These are phyloP conservation scores for Epicauta chinensis DNA, from an alignment of 1,140 invertebrate genomes.

Conservation along the genomic window DNA sequence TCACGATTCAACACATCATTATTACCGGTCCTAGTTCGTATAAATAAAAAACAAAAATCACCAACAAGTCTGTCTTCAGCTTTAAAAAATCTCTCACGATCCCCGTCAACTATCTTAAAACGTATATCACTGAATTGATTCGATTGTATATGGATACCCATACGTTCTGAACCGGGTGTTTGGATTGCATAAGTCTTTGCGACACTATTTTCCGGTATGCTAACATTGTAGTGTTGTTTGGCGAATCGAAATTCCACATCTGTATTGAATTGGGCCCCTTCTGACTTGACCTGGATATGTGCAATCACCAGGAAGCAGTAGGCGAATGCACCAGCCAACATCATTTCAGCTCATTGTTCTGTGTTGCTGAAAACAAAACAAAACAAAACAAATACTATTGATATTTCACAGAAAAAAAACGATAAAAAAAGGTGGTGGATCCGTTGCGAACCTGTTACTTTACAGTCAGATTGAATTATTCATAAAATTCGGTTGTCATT, in stretches of 20 bases:
- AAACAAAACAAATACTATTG: no score
- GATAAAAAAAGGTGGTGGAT: no score
- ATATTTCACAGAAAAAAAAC: no score
- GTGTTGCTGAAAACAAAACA: no score
- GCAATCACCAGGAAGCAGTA: constrained; percentile 36
- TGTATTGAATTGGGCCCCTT: constrained; percentile 19
- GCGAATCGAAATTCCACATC: constrained; percentile 60
- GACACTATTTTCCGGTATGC: constrained; percentile 85
- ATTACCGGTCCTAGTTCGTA: constrained; percentile 80
- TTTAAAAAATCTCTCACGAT: constrained; percentile 87
- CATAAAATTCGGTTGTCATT: no score
- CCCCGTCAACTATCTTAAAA: constrained; percentile 77
- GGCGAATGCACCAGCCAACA: constrained; percentile 34
- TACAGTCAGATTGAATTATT: no score
- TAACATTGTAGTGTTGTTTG: constrained; percentile 75
- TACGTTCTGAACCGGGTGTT: constrained; percentile 49
- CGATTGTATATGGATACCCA: constrained; percentile 46
- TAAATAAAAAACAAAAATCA: constrained; percentile 87
- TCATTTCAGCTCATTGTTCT: constrained; percentile 38
- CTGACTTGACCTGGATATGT: constrained; percentile 21
- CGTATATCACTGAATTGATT: constrained; percentile 54
- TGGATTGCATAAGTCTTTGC: constrained; percentile 71
- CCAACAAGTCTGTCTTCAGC: constrained; percentile 80
- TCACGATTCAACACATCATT: constrained; percentile 85
- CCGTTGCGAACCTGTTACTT: no score